Evolutionary conservation across 2,888 invertebrate species (phyloP), one percentile per base, ranked within the genome.

Genomic region (Diabrotica balteata): DNA sequence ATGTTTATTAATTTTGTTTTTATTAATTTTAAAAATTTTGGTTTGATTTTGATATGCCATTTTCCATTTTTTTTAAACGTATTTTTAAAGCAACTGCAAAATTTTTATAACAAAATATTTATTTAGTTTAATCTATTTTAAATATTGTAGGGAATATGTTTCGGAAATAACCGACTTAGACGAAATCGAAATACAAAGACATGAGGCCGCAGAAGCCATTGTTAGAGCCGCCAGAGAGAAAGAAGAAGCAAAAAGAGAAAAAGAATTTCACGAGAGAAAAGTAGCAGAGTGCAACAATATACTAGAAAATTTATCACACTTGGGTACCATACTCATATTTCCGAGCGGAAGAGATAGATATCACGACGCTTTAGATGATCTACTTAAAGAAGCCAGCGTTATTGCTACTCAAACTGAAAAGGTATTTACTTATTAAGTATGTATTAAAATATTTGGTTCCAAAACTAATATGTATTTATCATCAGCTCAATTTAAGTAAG

Each of bases 321-420:
- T 85, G 22, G 88, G 88, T 59, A 85, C 86, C 0, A 85, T 85
- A 7, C 78, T 89, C 10, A 73, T 88, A 71, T 82, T 87, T 80
- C 88, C 89, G 9, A 76, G 78, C 50, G 79, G 79, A 3, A 78
- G 61, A 55, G 77, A 76, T 17, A 76, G 68, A 50, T 81, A 80
- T 63, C 69, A 70, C 44, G 79, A 78, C 52, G 75, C 76, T 8
- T 68, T 81, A 22, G 62, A 70, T n/a, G 80, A 80, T 8, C 60
- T 79, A 7, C 57, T 80, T 4, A 74, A 72, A 22, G 81, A 80
- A 70, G 80, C 80, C 42, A 79, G 79, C 0, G 49, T 79, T 9
- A 58, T 67, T 7, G 73, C 79, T 8, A 66, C 68, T 11, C 74
- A 76, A 68, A 75, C 76, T 7, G 80, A 81, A 67, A 80, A 80